A percentile compares a stretch with the other conserved stretches of the same genome.
Evolutionary conservation across 2,113 vertebrate species (phyloP).

Genomic region (Xiphorhynchus elegans): DNA sequence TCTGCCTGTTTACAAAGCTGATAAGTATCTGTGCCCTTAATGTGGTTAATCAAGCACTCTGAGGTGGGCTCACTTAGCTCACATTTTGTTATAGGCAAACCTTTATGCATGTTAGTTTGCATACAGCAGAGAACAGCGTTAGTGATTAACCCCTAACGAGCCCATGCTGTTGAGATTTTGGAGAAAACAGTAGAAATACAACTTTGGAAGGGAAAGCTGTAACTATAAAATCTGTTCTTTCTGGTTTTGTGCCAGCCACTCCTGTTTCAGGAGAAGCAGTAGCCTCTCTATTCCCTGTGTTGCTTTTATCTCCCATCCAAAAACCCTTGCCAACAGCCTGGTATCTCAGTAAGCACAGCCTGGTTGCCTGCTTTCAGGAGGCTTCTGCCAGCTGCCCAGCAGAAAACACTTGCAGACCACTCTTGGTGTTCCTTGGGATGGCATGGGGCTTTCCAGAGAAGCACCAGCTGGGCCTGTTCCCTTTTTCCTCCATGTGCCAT

Average conservation of each 20-base stretch:
- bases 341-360: neutral
- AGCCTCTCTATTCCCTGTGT: neutral
- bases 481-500: neutral
- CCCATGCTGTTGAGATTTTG: neutral
- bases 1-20: neutral
- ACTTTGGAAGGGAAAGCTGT: neutral
- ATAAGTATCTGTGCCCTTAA: neutral
- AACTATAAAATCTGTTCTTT: neutral
- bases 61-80: neutral
- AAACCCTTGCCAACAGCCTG: neutral
- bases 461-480: neutral
- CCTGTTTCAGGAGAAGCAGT: neutral
- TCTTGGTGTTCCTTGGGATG: neutral
- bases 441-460: neutral
- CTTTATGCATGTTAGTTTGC: neutral
- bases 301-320: slow-evolving; percentile 1
- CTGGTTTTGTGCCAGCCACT: neutral
- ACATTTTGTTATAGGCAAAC: neutral
- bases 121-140: neutral
- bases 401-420: neutral
- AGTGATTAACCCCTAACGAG: neutral
- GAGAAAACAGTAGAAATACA: neutral
- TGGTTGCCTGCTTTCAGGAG: neutral
- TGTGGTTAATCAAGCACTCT: neutral
- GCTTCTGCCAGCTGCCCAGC: slow-evolving; percentile 5